A percentile compares a stretch with the other conserved stretches of the same genome.
Evolutionary conservation across 2,888 invertebrate species (phyloP).

Genomic region (Agriotes lineatus): DNA sequence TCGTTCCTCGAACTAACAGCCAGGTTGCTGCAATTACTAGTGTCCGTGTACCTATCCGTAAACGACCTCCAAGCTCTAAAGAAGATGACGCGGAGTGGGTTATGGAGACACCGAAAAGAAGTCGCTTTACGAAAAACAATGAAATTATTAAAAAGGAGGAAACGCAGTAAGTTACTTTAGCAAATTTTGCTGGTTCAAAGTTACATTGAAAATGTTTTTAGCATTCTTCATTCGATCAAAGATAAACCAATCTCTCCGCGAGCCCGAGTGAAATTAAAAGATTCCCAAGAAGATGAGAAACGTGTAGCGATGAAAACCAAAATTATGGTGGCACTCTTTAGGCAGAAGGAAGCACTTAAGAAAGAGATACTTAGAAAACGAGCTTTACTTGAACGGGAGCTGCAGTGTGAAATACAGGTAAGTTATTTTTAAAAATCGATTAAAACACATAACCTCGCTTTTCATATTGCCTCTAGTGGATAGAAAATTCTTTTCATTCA

Average conservation of each 20-base stretch:
- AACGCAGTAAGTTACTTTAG: constrained; percentile 56
- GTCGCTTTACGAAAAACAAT: constrained; percentile 54
- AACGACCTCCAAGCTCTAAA: constrained; percentile 59
- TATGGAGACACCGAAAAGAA: constrained; percentile 67
- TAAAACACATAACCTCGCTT: too few relatives aligned
- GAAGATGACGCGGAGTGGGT: constrained; percentile 64
- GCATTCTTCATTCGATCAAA: constrained; percentile 46
- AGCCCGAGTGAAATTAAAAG: constrained; percentile 61
- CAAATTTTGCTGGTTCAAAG: not conserved
- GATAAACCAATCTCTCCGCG: constrained; percentile 60
- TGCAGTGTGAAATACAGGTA: constrained; percentile 91
- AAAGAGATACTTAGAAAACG: constrained; percentile 94
- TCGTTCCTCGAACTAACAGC: constrained; percentile 41
- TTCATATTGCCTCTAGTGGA: too few relatives aligned
- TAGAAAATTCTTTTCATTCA: too few relatives aligned
- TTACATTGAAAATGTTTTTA: constrained; percentile 22
- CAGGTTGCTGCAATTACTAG: constrained; percentile 55
- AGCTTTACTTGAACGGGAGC: constrained; percentile 87
- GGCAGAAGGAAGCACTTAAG: constrained; percentile 92
- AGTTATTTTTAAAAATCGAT: too few relatives aligned
- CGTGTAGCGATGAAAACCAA: constrained; percentile 71
- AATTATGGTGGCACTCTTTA: constrained; percentile 81
- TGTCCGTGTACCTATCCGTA: constrained; percentile 53
- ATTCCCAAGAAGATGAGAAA: constrained; percentile 68
- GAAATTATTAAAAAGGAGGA: constrained; percentile 62